Evolutionary conservation across 2,797 vertebrate genomes (phyloP).

Genomic region (Siniperca scherzeri): DNA sequence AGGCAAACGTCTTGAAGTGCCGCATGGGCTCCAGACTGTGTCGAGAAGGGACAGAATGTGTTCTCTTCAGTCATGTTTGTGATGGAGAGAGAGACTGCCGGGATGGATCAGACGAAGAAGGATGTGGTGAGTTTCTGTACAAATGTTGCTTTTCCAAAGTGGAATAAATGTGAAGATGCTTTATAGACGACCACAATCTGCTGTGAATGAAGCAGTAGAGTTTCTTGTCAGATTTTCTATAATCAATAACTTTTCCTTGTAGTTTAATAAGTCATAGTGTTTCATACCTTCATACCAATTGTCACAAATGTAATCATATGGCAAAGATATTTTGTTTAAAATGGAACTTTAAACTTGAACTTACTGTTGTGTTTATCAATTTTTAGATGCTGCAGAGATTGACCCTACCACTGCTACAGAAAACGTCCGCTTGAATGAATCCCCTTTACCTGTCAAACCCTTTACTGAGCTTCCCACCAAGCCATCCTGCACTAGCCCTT

Average conservation of each 20-base stretch:
- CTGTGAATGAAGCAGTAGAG: too few relatives aligned
- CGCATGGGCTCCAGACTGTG: conserved; percentile 81
- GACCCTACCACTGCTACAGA: neutral
- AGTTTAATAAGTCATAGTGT: too few relatives aligned
- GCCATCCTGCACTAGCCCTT: conserved; percentile 77
- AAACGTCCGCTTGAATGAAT: accelerated
- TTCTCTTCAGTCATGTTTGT: conserved; percentile 86
- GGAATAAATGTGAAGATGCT: too few relatives aligned
- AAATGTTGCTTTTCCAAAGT: neutral
- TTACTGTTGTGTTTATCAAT: too few relatives aligned
- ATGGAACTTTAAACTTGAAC: too few relatives aligned
- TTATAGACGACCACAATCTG: too few relatives aligned
- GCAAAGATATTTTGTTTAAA: too few relatives aligned
- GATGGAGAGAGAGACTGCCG: conserved; percentile 89
- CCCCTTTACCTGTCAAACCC: accelerated
- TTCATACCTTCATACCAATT: too few relatives aligned
- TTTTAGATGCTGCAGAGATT: neutral
- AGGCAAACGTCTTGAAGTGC: conserved; percentile 50
- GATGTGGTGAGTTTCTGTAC: conserved; percentile 69
- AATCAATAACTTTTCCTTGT: too few relatives aligned
- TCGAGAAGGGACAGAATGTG: conserved; percentile 81
- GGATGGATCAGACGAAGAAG: conserved; percentile 89
- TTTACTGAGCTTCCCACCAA: conserved; percentile 12
- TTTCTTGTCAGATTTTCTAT: neutral
- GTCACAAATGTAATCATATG: too few relatives aligned